Evolutionary conservation across 2,797 vertebrate genomes (phyloP), one percentile per base, ranked within the genome.

Genomic region (Gobionotothen gibberifrons): DNA sequence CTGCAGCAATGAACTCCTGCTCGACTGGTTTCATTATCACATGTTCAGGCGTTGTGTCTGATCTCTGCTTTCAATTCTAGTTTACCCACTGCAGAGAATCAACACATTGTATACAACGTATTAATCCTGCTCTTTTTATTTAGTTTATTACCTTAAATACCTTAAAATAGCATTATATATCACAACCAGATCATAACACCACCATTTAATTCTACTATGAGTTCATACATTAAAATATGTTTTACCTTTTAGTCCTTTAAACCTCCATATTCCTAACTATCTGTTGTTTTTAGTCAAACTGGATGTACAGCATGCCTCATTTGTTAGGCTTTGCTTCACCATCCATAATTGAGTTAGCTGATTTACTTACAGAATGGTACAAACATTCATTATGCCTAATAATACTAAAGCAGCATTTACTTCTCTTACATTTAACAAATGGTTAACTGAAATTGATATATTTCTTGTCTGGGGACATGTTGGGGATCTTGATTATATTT

Each of bases 1-100:
- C 19, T 43, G 64, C 64, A 32, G 22, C 36, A 56, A 2, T 3
- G 2, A 21, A 32, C 59, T 76, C 74, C 66, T 63, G 66, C 22
- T 58, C 26, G 9, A 52, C 72, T 29, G 63, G 63, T 67, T 67
- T 40, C 11, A 9, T 42, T 21, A 56, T 21, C 43, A 16, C 36
- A n/a, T 51, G 26, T 54, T 53, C 7, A 17, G 39, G 8, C 13
- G 59, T 52, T 2, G 3, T 9, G 2, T 60, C 12, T 12, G 4
- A 13, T 42, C 16, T 57, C 22, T 56, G 52, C 69, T 55, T 47
- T 2, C 3, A 42, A 10, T 7, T 1, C 39, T 51, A 10, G 17
- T 19, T 55, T 3, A 42, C 4, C 29, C 8, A 19, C 39, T 0
- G 16, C 69, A 44, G 29, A 49, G 16, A 40, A 16, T 2, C 4